These are phyloP conservation scores for Toxotes chatareus DNA, from an alignment of 2,113 vertebrate species.

Conservation along the genomic window DNA sequence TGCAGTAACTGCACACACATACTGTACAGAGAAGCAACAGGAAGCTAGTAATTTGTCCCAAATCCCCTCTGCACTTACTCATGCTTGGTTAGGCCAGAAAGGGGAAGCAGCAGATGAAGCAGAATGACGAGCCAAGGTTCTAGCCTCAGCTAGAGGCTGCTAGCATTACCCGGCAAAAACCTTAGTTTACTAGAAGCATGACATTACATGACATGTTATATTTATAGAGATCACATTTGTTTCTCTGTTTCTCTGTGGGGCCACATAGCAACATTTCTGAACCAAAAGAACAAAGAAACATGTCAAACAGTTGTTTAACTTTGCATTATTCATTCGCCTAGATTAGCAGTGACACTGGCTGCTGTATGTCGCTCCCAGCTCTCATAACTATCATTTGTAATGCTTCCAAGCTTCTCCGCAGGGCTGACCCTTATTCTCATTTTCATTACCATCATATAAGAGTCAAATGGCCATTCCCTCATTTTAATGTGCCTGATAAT, in stretches of 20 bases:
- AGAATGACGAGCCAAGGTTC: conserved; percentile 54
- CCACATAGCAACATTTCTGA: not conserved
- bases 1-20: not conserved
- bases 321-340: conserved; percentile 24
- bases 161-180: conserved; percentile 46
- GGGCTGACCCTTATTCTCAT: conserved; percentile 6
- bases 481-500: conserved; percentile 72
- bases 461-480: conserved; percentile 56
- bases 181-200: not conserved
- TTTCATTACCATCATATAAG: conserved; percentile 56
- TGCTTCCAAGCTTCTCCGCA: conserved; percentile 16
- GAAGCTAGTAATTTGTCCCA: conserved; percentile 61
- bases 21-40: conserved; percentile 7
- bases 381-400: conserved; percentile 27
- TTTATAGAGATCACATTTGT: not conserved
- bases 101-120: conserved; percentile 64
- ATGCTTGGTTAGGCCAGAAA: conserved; percentile 64
- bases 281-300: not conserved
- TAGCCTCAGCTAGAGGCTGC: conserved; percentile 17
- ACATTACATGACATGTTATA: not conserved
- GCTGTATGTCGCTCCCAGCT: not conserved
- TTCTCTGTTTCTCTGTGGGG: not conserved
- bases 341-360: conserved; percentile 1
- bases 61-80: conserved; percentile 57
- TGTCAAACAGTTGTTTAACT: conserved; percentile 14